phyloP scores from a whole-genome alignment of 2,113 vertebrate genomes.

The Salminus brasiliensis region DNA sequence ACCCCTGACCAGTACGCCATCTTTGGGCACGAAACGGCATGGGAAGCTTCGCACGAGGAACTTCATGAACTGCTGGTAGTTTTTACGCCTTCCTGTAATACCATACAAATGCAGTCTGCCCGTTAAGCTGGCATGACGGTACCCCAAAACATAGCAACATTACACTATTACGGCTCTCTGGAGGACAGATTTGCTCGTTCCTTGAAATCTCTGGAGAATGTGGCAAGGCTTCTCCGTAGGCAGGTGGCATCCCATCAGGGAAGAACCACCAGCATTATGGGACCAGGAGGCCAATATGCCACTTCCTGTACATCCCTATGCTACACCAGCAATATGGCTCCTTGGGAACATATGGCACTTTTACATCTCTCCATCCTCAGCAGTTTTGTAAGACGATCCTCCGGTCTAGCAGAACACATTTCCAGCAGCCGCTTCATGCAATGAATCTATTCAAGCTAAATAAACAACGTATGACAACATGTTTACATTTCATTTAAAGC shows the following conservation, averaged over 20 bases:
- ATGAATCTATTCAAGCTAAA: not conserved
- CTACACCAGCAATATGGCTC: constrained; percentile 42
- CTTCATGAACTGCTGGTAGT: not conserved
- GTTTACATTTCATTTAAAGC: constrained; percentile 25
- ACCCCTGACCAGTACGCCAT: not conserved
- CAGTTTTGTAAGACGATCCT: constrained; percentile 40
- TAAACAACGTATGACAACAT: not conserved
- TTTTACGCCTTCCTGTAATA: not conserved
- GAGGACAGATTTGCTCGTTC: constrained; percentile 11
- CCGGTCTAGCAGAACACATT: not conserved
- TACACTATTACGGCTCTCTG: constrained; percentile 1
- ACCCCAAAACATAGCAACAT: not conserved
- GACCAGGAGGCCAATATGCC: constrained; percentile 65
- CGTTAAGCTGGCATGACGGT: not conserved
- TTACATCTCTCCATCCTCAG: constrained; percentile 48
- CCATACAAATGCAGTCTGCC: not conserved
- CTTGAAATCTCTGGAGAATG: constrained; percentile 36
- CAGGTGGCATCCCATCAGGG: constrained; percentile 70
- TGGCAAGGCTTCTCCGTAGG: constrained; percentile 52
- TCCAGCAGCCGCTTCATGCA: not conserved
- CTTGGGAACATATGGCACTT: constrained; percentile 62
- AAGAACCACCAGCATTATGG: constrained; percentile 60
- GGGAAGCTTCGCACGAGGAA: no score
- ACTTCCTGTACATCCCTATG: constrained; percentile 62
- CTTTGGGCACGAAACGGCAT: not conserved